phyloP scores from a whole-genome alignment of 53 echinoderm and acorn worm genomes.

The Stichopus horrens region DNA sequence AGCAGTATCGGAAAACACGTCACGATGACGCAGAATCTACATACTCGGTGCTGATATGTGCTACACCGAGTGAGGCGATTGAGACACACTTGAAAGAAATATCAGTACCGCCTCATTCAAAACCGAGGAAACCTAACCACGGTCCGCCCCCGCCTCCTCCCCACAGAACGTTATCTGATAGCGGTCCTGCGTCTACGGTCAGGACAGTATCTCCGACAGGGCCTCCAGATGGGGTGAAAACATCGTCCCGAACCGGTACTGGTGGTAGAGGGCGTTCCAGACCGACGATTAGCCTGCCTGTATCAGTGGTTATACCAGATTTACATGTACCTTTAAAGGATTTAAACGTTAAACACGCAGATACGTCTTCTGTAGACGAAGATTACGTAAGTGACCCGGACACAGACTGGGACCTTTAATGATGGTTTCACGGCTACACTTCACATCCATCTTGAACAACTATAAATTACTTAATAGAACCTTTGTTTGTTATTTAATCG shows the following conservation, averaged over 20 bases:
- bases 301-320: constrained; percentile 30
- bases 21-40: not conserved
- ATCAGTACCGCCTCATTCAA: constrained; percentile 67
- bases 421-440: too few species aligned
- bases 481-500: too few species aligned
- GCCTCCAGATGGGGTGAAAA: too few species aligned
- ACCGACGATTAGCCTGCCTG: constrained; percentile 20
- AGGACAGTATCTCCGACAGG: not conserved
- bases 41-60: not conserved
- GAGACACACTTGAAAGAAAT: not conserved
- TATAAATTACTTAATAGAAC: too few species aligned
- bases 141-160: not conserved
- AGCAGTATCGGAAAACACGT: not conserved
- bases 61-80: not conserved
- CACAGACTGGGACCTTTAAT: constrained; percentile 30
- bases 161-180: not conserved
- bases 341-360: constrained; percentile 10
- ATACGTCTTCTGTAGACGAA: constrained; percentile 15
- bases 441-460: too few species aligned
- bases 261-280: constrained; percentile 14
- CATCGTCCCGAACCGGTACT: not conserved
- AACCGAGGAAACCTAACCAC: constrained; percentile 67
- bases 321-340: not conserved
- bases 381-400: constrained; percentile 32
- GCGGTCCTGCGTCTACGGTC: not conserved